These are phyloP conservation scores for Melanophora roralis DNA, from an alignment of 2,888 invertebrate genomes.

Conservation along the genomic window DNA sequence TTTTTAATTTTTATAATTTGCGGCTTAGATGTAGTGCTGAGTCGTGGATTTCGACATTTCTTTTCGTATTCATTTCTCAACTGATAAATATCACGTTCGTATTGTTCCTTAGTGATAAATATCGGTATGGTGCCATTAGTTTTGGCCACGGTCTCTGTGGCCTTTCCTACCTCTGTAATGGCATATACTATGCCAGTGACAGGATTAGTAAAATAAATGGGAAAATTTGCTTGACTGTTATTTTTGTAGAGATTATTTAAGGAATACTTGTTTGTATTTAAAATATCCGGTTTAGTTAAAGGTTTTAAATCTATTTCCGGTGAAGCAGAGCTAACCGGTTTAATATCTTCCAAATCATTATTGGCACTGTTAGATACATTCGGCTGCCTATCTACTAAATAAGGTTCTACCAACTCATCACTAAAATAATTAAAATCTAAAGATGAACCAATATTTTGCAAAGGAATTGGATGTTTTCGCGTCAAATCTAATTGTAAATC, in stretches of 20 bases:
- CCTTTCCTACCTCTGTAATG: conserved; percentile 72
- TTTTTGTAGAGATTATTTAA: conserved; percentile 49
- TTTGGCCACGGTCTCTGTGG: conserved; percentile 17
- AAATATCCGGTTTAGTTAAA: conserved; percentile 4
- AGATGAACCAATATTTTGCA: conserved; percentile 46
- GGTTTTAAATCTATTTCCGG: conserved; percentile 40
- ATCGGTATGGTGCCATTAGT: conserved; percentile 68
- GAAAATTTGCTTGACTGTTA: conserved; percentile 64
- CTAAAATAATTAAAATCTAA: conserved; percentile 67
- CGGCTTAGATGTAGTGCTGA: conserved; percentile 64
- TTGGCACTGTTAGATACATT: not conserved
- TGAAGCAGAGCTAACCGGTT: not conserved
- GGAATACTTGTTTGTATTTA: conserved; percentile 4
- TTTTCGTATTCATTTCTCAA: conserved; percentile 67
- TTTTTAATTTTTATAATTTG: conserved; percentile 68
- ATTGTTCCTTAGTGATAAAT: conserved; percentile 73
- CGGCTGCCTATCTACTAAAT: too few species aligned
- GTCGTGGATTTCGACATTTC: conserved; percentile 53
- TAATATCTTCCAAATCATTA: not conserved
- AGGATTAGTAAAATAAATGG: conserved; percentile 75
- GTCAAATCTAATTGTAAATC: not conserved
- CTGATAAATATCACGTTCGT: conserved; percentile 70
- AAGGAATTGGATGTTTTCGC: not conserved
- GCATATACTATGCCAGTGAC: conserved; percentile 74
- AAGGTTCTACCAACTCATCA: conserved; percentile 53